A percentile compares a stretch with the other conserved stretches of the same genome.
Conservation (phyloP, 2,797 vertebrate species). For the Pipistrellus kuhlii region DNA sequence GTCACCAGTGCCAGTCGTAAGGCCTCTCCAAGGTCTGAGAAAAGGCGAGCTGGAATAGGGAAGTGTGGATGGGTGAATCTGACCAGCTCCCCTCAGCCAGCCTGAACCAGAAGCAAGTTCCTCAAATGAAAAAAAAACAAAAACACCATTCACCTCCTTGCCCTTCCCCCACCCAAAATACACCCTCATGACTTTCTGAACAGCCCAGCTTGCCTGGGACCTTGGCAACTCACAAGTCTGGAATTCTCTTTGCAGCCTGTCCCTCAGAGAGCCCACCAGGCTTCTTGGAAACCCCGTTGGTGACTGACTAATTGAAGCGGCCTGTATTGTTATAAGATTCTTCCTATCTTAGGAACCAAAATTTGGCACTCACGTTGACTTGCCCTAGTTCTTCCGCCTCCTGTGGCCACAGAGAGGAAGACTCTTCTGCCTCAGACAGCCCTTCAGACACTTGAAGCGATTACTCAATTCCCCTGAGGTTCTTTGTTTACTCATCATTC, state of each 20-base stretch:
- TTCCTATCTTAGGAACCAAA: conserved; percentile 46
- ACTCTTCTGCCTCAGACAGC: not conserved
- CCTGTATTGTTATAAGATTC: not conserved
- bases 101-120: conserved; percentile 55
- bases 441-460: not conserved
- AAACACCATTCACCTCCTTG: not conserved
- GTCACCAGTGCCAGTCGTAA: conserved; percentile 69
- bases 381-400: conserved; percentile 28
- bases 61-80: not conserved
- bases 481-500: not conserved
- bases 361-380: not conserved
- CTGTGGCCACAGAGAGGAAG: conserved; percentile 32
- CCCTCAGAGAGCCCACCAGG: not conserved
- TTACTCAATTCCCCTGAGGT: not conserved
- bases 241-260: not conserved
- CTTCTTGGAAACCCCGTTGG: not conserved
- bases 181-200: not conserved
- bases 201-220: not conserved
- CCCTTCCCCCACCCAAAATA: not conserved
- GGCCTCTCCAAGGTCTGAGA: not conserved
- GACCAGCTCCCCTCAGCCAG: not conserved
- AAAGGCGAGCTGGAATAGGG: not conserved
- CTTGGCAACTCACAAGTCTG: not conserved
- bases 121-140: not conserved
- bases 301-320: not conserved